Evolutionary conservation across 2,888 invertebrate species (phyloP).

Genomic region (Cheilosia variabilis): DNA sequence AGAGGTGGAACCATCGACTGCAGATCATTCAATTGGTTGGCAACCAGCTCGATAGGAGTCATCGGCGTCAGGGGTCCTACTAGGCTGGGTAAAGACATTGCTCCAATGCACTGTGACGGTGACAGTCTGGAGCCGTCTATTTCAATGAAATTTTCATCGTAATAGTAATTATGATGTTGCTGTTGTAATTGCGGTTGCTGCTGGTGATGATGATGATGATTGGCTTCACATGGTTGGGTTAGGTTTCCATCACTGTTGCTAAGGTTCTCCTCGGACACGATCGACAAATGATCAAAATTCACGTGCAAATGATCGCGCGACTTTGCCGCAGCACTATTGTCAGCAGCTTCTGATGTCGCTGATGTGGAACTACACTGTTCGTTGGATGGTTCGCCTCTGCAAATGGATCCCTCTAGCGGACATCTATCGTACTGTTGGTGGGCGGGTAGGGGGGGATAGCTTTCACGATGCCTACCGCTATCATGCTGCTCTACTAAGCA

Average conservation of each 20-base stretch:
- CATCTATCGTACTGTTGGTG: slow-evolving; percentile 50
- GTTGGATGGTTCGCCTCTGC: slow-evolving; percentile 24
- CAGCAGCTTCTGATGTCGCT: slow-evolving; percentile 14
- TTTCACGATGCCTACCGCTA: slow-evolving; percentile 66
- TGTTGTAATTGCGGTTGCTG: background rate
- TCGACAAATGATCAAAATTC: slow-evolving; percentile 89
- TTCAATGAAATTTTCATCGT: slow-evolving; percentile 72
- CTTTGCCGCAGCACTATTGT: slow-evolving; percentile 74
- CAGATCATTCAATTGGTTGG: slow-evolving; percentile 81
- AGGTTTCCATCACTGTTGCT: slow-evolving; percentile 80
- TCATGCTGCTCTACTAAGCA: slow-evolving; percentile 78
- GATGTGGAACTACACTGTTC: slow-evolving; percentile 29
- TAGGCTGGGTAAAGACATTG: slow-evolving; percentile 60
- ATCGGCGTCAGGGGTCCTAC: slow-evolving; percentile 79
- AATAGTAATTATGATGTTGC: slow-evolving; percentile 29
- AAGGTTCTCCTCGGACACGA: slow-evolving; percentile 89
- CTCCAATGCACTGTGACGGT: slow-evolving; percentile 78
- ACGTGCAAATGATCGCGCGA: slow-evolving; percentile 84
- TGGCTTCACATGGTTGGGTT: slow-evolving; percentile 34
- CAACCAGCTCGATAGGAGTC: slow-evolving; percentile 81
- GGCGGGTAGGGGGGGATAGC: background rate
- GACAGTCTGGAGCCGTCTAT: slow-evolving; percentile 79
- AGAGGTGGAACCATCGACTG: slow-evolving; percentile 82
- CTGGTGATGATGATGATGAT: slow-evolving; percentile 27
- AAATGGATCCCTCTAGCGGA: slow-evolving; percentile 9